These are phyloP conservation scores for Dolichopus griseipennis DNA, from an alignment of 2,888 invertebrate species.

Conservation along the genomic window DNA sequence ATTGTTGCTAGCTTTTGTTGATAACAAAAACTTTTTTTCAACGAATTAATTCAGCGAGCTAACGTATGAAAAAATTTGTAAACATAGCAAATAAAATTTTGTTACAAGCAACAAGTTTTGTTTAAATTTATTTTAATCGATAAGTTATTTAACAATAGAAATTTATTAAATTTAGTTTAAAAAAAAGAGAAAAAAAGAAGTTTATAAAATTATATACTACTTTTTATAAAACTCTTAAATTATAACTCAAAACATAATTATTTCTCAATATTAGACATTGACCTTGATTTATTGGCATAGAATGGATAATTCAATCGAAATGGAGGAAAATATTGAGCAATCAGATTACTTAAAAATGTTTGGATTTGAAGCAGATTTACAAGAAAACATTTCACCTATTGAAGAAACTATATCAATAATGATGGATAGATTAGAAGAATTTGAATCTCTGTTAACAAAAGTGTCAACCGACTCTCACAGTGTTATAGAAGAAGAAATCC, in stretches of 20 bases:
- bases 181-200: too few relatives aligned
- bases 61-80: too few relatives aligned
- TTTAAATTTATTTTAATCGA: too few relatives aligned
- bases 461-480: not conserved
- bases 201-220: too few relatives aligned
- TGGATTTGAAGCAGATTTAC: not conserved
- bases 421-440: not conserved
- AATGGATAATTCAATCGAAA: not conserved
- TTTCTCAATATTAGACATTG: not conserved
- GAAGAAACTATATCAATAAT: not conserved
- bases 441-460: not conserved
- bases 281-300: not conserved
- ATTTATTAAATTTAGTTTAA: too few relatives aligned
- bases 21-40: too few relatives aligned
- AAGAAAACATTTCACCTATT: not conserved
- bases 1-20: too few relatives aligned
- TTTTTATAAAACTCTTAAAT: not conserved
- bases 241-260: not conserved
- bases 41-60: too few relatives aligned
- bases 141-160: too few relatives aligned
- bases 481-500: not conserved
- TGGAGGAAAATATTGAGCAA: slow-evolving; percentile 3
- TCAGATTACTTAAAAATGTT: not conserved
- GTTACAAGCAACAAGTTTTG: too few relatives aligned
- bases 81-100: too few relatives aligned